Conservation (phyloP, 2,797 vertebrate genomes). For the Characodon lateralis region DNA sequence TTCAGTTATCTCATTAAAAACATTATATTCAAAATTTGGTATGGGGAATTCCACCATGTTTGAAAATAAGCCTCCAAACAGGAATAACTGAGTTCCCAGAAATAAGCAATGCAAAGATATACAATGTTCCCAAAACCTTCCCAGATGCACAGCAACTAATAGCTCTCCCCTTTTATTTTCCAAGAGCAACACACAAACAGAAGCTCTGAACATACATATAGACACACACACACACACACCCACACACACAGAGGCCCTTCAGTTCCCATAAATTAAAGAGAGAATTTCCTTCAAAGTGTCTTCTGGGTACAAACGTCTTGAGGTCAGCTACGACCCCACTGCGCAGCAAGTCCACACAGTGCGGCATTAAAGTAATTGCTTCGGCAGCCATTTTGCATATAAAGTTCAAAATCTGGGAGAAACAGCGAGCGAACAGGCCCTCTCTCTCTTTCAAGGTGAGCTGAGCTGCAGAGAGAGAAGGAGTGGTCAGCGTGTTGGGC, state of each 20-base stretch:
- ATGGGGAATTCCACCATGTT: conserved; percentile 67
- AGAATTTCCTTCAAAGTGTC: conserved; percentile 53
- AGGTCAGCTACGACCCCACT: conserved; percentile 49
- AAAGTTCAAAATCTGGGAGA: conserved; percentile 64
- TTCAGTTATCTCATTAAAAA: conserved; percentile 32
- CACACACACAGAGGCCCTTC: conserved; percentile 50
- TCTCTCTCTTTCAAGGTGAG: conserved; percentile 30
- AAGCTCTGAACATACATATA: conserved; percentile 46
- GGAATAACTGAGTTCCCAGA: conserved; percentile 59
- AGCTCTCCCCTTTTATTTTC: conserved; percentile 26
- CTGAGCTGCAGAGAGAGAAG: conserved; percentile 50
- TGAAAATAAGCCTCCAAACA: conserved; percentile 65
- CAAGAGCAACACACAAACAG: conserved; percentile 61
- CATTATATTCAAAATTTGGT: conserved; percentile 70
- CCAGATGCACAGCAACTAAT: conserved; percentile 52
- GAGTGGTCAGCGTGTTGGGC: conserved; percentile 48
- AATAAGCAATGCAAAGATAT: conserved; percentile 68
- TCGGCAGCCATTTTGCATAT: conserved; percentile 72
- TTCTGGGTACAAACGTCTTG: conserved; percentile 55
- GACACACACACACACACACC: conserved; percentile 54
- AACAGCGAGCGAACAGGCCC: conserved; percentile 39
- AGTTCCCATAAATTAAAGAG: conserved; percentile 41
- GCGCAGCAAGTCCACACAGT: conserved; percentile 46
- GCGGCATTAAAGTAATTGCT: conserved; percentile 47
- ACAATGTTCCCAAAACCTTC: conserved; percentile 59